A percentile compares a stretch with the other conserved stretches of the same genome.
Conservation (phyloP, 2,113 vertebrate genomes). For the Zonotrichia leucophrys region DNA sequence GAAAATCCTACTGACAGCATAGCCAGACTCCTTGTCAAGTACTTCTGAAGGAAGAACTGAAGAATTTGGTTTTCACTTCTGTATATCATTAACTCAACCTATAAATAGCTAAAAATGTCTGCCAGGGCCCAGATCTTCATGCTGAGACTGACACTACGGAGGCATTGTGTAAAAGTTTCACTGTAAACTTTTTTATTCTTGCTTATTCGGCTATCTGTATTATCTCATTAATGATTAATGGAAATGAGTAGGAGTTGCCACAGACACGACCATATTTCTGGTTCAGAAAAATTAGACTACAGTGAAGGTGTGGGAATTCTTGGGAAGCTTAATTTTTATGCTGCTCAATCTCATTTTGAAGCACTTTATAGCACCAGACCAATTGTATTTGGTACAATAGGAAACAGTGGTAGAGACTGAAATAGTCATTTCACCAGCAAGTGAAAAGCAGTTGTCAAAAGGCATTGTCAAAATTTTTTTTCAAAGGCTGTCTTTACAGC, state of each 20-base stretch:
- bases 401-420: background rate
- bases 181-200: background rate
- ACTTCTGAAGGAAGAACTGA: background rate
- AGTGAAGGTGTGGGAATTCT: background rate
- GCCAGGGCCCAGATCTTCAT: background rate
- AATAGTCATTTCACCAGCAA: background rate
- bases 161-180: rapidly evolving
- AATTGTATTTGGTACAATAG: background rate
- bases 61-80: slow-evolving; percentile 2
- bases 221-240: background rate
- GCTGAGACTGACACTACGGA: background rate
- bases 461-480: background rate
- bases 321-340: background rate
- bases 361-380: background rate
- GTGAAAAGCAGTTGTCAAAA: background rate
- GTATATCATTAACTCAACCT: background rate
- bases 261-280: background rate
- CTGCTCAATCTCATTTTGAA: background rate
- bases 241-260: background rate
- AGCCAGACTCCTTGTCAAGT: background rate
- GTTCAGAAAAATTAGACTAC: background rate
- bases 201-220: rapidly evolving
- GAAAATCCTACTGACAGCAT: background rate
- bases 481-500: background rate
- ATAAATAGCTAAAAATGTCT: background rate